phyloP scores from a whole-genome alignment of 2,888 invertebrate species.

The Sisyra terminalis region DNA sequence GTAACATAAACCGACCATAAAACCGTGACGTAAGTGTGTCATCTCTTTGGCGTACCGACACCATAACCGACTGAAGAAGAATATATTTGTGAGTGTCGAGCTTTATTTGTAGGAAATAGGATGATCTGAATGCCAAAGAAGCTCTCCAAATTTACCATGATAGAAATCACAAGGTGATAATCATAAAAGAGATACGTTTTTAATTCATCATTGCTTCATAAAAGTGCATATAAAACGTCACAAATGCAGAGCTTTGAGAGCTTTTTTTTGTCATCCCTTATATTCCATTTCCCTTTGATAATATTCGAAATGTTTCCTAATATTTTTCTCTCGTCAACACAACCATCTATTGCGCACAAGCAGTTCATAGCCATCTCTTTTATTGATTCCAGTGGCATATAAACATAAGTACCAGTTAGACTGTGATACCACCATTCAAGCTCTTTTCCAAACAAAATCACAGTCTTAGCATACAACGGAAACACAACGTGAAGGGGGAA shows the following conservation, averaged over 20 bases:
- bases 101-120: too few relatives aligned
- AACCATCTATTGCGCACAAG: conserved; percentile 20
- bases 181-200: conserved; percentile 8
- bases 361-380: conserved; percentile 31
- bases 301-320: neutral
- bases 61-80: too few relatives aligned
- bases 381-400: conserved; percentile 49
- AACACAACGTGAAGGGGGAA: too few relatives aligned
- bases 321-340: conserved; percentile 1
- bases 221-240: conserved; percentile 8
- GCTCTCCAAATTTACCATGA: too few relatives aligned
- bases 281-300: too few relatives aligned
- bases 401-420: conserved; percentile 16
- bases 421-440: conserved; percentile 16
- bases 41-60: too few relatives aligned
- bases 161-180: conserved; percentile 1
- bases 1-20: conserved; percentile 1
- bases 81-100: too few relatives aligned
- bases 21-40: neutral
- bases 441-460: conserved; percentile 12
- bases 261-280: too few relatives aligned
- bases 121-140: too few relatives aligned
- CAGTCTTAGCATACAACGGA: conserved; percentile 15
- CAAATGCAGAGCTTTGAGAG: neutral
- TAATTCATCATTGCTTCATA: conserved; percentile 9